Conservation (phyloP, 2,797 vertebrate species). For the Malacoctenus gilli region DNA sequence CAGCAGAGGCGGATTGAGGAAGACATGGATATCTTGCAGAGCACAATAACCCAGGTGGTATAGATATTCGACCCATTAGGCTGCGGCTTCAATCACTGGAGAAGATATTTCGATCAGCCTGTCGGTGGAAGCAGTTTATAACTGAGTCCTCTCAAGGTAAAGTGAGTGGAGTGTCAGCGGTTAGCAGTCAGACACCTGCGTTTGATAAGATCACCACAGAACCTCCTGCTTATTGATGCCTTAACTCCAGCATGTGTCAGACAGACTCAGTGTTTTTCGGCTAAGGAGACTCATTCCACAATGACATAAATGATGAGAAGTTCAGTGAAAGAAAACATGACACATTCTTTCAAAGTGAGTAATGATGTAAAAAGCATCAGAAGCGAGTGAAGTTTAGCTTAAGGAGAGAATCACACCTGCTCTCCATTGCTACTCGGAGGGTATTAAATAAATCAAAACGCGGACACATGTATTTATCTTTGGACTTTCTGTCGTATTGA, state of each 20-base stretch:
- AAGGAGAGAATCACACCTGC: conserved; percentile 11
- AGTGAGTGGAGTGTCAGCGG: conserved; percentile 11
- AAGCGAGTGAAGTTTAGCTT: conserved; percentile 17
- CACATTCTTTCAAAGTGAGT: conserved; percentile 36
- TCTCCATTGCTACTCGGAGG: too few relatives aligned
- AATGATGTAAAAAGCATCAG: conserved; percentile 33
- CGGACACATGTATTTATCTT: too few relatives aligned
- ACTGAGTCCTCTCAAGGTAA: conserved; percentile 23
- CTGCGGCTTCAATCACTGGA: conserved; percentile 38
- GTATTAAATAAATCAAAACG: background rate
- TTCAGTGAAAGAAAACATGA: conserved; percentile 20
- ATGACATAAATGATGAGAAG: conserved; percentile 31
- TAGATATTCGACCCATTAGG: conserved; percentile 44
- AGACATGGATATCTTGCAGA: conserved; percentile 30
- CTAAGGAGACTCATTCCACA: conserved; percentile 22
- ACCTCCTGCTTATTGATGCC: conserved; percentile 21
- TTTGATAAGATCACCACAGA: conserved; percentile 38
- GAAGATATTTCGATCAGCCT: conserved; percentile 30
- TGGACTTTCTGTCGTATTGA: background rate
- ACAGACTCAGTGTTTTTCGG: conserved; percentile 30
- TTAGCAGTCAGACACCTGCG: conserved; percentile 32
- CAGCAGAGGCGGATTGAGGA: conserved; percentile 33
- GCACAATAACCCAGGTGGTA: conserved; percentile 47
- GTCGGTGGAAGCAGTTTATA: conserved; percentile 20
- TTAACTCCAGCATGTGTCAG: conserved; percentile 28